These are phyloP conservation scores for Protosalanx chinensis DNA, from an alignment of 2,797 vertebrate genomes.

Conservation along the genomic window DNA sequence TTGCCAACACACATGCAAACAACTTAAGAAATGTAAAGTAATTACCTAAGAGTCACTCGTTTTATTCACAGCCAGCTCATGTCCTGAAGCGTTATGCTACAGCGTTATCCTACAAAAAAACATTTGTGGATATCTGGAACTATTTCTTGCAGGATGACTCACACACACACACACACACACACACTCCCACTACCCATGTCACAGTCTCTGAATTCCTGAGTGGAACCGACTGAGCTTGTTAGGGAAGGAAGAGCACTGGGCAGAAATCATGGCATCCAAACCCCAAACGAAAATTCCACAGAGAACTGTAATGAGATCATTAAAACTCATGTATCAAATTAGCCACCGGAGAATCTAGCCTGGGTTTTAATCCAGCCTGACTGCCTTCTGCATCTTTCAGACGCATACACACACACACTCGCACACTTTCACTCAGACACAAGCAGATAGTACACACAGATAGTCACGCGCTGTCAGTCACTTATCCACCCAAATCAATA, in stretches of 20 bases:
- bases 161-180: slow-evolving; percentile 13
- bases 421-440: no score
- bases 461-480: no score
- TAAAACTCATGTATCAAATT: slow-evolving; percentile 17
- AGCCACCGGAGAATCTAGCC: not conserved
- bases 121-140: slow-evolving; percentile 2
- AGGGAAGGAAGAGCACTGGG: not conserved
- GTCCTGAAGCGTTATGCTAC: not conserved
- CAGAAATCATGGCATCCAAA: not conserved
- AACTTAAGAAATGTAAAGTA: no score
- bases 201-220: slow-evolving; percentile 10
- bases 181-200: not conserved
- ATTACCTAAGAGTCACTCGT: no score
- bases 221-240: slow-evolving; percentile 26
- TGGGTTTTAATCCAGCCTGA: no score
- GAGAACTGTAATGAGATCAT: slow-evolving; percentile 14
- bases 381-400: no score
- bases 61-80: no score
- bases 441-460: no score
- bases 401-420: no score
- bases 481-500: no score
- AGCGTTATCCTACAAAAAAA: not conserved
- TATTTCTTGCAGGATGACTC: slow-evolving; percentile 11
- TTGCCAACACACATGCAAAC: no score
- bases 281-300: not conserved